These are phyloP conservation scores for Formica selysi DNA, from an alignment of 1,140 invertebrate genomes.

Conservation along the genomic window DNA sequence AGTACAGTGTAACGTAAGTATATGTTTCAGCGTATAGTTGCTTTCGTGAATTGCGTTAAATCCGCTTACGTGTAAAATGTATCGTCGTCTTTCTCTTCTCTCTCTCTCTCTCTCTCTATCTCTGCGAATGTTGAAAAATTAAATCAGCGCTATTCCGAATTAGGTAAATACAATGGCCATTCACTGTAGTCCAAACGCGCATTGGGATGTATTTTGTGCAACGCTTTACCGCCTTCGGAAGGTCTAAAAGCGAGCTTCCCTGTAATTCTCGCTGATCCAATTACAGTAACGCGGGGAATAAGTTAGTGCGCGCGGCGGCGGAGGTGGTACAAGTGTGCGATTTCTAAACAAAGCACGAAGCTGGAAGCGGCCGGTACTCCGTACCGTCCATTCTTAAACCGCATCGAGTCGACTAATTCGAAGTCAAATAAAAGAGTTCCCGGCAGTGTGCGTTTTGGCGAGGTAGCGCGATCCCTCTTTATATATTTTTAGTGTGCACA, in stretches of 20 bases:
- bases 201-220: constrained; percentile 53
- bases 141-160: constrained; percentile 43
- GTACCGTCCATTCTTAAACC: constrained; percentile 76
- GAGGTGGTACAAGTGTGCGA: constrained; percentile 72
- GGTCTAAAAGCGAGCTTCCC: constrained; percentile 73
- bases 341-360: constrained; percentile 82
- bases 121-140: constrained; percentile 35
- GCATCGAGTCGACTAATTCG: constrained; percentile 78
- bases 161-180: constrained; percentile 42
- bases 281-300: constrained; percentile 79
- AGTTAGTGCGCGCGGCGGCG: constrained; percentile 66
- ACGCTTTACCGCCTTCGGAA: constrained; percentile 56
- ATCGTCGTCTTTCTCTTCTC: not conserved
- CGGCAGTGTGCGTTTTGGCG: not conserved
- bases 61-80: constrained; percentile 9
- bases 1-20: not conserved
- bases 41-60: not conserved
- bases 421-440: constrained; percentile 80
- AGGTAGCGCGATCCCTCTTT: not conserved
- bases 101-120: not conserved
- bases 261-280: constrained; percentile 80
- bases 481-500: constrained; percentile 19
- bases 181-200: constrained; percentile 41
- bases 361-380: constrained; percentile 59
- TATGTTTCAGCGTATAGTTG: not conserved